phyloP scores from a whole-genome alignment of 2,888 invertebrate species.

The Phorcus lineatus region DNA sequence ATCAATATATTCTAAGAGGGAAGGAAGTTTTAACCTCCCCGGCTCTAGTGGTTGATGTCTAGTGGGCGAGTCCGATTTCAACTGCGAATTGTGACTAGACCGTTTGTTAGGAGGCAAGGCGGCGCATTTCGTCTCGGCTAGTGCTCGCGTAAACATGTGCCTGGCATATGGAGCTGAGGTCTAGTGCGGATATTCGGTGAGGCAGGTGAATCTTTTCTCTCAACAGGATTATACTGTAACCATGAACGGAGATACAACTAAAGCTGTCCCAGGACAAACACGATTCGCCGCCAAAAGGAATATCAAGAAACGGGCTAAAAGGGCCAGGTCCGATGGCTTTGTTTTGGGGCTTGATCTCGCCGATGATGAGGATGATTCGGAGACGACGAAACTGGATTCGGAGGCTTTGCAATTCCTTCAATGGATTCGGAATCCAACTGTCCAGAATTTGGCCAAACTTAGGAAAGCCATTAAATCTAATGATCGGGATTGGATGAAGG shows the following conservation, averaged over 20 bases:
- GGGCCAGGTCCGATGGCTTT: conserved; percentile 67
- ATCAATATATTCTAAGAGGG: too few relatives aligned
- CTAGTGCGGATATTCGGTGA: too few relatives aligned
- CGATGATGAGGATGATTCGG: conserved; percentile 51
- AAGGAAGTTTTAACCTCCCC: too few relatives aligned
- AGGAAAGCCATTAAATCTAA: conserved; percentile 61
- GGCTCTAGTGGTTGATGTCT: too few relatives aligned
- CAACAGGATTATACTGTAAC: neutral
- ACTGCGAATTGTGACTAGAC: too few relatives aligned
- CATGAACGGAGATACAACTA: neutral
- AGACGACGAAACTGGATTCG: conserved; percentile 25
- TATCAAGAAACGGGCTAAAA: conserved; percentile 58
- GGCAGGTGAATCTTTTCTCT: neutral
- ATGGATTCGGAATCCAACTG: conserved; percentile 64
- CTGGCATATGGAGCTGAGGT: neutral
- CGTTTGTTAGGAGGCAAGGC: too few relatives aligned
- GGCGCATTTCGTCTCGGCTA: too few relatives aligned
- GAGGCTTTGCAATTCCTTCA: conserved; percentile 62
- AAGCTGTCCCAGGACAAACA: neutral
- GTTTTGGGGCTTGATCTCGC: conserved; percentile 61
- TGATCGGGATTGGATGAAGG: conserved; percentile 68
- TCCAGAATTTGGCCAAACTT: conserved; percentile 63
- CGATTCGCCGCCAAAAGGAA: conserved; percentile 42
- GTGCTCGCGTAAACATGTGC: neutral
- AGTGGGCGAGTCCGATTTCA: too few relatives aligned